Evolutionary conservation across 2,797 vertebrate genomes (phyloP).

Genomic region (Syngnathus acus): DNA sequence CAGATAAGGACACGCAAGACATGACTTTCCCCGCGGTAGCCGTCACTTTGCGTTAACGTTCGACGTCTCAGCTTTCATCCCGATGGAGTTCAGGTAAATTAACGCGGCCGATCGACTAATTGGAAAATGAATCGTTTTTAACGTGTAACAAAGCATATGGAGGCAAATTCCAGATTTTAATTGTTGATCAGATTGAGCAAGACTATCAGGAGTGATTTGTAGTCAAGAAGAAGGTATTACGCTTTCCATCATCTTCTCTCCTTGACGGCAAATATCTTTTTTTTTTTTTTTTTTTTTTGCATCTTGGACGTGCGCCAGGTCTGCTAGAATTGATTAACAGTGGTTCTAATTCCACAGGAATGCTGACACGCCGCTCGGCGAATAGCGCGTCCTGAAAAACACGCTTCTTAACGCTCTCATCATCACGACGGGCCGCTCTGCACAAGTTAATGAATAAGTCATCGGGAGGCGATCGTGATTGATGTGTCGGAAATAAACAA

Average conservation of each 20-base stretch:
- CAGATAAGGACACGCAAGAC: constrained; percentile 17
- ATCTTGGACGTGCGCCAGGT: constrained; percentile 62
- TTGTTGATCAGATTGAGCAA: not conserved
- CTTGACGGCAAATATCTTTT: constrained; percentile 12
- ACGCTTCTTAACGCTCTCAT: constrained; percentile 58
- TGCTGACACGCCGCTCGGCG: constrained; percentile 55
- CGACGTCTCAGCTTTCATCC: constrained; percentile 13
- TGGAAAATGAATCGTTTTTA: not conserved
- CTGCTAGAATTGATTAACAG: constrained; percentile 69
- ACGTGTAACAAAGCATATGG: not conserved
- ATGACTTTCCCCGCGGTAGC: constrained; percentile 26
- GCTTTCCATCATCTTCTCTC: constrained; percentile 1
- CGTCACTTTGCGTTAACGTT: constrained; percentile 22
- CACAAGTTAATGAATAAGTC: constrained; percentile 73
- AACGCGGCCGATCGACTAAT: not conserved
- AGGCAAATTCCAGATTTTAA: not conserved
- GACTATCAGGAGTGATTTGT: not conserved
- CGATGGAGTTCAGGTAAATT: constrained; percentile 4
- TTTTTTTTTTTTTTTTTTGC: constrained; percentile 26
- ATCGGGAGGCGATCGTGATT: constrained; percentile 70
- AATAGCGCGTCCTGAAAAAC: constrained; percentile 54
- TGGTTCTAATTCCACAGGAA: constrained; percentile 65
- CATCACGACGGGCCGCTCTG: constrained; percentile 64
- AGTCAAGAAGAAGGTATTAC: not conserved
- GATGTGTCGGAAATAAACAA: constrained; percentile 66